Base-by-base conservation (phyloP, 2,888 invertebrate genomes). In the Rhamphomyia laevipes region DNA sequence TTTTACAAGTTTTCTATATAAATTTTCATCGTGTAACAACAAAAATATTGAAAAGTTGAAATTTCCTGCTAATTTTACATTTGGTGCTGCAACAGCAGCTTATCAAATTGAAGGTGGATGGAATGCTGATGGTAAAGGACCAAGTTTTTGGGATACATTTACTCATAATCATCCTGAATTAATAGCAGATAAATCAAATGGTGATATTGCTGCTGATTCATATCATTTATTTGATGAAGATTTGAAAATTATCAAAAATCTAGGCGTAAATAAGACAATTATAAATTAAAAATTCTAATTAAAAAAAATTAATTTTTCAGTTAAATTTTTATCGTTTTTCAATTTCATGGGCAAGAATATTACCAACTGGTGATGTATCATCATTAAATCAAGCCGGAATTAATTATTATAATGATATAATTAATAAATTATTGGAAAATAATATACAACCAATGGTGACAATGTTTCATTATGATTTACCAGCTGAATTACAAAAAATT, bases 321-420 rank as follows among this genome's bases (percentile, higher is more conserved):
- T 18, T 42, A 23, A 3, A 76, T 43, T 74, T 73, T 55, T 77
- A 78, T 58, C 66, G 78, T 42, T 77, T 79, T 58, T 78, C 78
- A 4, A 71, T 79, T 51, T 74, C 80, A 1, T 84, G 84, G 84
- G 63, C 79, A 0, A 69, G 84, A 21, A 68, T 84, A 18, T 61
- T 82, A 45, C 80, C 82, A 0, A 74, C 72, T 21, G 78, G 78
- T 38, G 73, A 72, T 44, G 53, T 71, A 1, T 70, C 75, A 44
- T 63, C 67, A n/a, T 64, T 80, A 12, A 85, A 81, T 59, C 60
- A 73, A 55, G 71, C 70, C 2, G 85, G 82, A 3, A 66, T 80
- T 13, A 63, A 72, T 27, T 82, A 83, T 62, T 86, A 85, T 64
- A 78, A 79, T 54, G 71, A 74, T 53, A 65, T 82, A 7, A 79